phyloP scores from a whole-genome alignment of 2,888 invertebrate species.

The Melanostoma scalare region DNA sequence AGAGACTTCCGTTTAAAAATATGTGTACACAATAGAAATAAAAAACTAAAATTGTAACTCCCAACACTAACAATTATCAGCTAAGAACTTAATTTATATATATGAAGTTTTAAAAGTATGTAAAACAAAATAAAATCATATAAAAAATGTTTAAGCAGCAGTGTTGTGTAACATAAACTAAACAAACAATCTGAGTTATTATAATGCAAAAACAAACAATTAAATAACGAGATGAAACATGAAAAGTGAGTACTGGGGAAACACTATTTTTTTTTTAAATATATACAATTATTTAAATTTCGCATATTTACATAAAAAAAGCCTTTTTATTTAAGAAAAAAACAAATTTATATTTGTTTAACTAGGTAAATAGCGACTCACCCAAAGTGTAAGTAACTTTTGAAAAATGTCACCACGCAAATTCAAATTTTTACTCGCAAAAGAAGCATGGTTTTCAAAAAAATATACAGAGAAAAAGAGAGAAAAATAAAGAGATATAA shows the following conservation, averaged over 20 bases:
- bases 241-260: conserved; percentile 30
- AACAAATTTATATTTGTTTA: conserved; percentile 11
- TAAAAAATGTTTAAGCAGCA: conserved; percentile 23
- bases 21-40: background rate
- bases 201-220: conserved; percentile 49
- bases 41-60: background rate
- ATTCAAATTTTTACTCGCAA: conserved; percentile 64
- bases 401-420: conserved; percentile 57
- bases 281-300: conserved; percentile 32
- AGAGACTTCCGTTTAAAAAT: too few species aligned
- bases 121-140: conserved; percentile 14
- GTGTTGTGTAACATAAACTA: conserved; percentile 42
- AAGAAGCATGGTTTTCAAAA: conserved; percentile 60
- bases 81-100: background rate
- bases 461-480: conserved; percentile 48
- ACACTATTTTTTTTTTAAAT: conserved; percentile 14
- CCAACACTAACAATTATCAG: background rate
- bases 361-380: conserved; percentile 61
- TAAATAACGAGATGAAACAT: conserved; percentile 39
- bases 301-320: conserved; percentile 53
- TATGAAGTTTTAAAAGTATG: background rate
- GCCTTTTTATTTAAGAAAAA: conserved; percentile 10
- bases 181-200: conserved; percentile 13
- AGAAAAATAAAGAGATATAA: conserved; percentile 47
- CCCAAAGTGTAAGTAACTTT: conserved; percentile 62